phyloP scores from a whole-genome alignment of 1,140 invertebrate genomes.

The Sarcophaga bullata region DNA sequence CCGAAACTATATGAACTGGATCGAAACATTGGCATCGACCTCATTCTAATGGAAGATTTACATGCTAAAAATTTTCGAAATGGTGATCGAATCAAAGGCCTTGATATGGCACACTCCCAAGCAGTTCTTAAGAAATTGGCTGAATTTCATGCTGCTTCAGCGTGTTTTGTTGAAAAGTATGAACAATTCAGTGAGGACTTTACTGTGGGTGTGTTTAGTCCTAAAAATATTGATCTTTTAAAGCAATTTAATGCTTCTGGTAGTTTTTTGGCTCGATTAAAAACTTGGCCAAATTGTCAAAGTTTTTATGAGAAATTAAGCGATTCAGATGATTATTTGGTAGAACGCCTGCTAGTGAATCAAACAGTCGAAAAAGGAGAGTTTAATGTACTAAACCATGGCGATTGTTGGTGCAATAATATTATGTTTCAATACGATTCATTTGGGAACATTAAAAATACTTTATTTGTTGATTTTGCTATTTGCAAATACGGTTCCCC shows the following conservation, averaged over 20 bases:
- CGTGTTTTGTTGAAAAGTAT: conserved; percentile 59
- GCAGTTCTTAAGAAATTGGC: conserved; percentile 68
- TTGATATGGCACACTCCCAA: conserved; percentile 67
- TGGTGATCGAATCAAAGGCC: conserved; percentile 68
- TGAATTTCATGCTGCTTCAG: conserved; percentile 69
- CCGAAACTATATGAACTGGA: conserved; percentile 57
- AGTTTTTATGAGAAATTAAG: conserved; percentile 57
- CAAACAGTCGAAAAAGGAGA: conserved; percentile 64
- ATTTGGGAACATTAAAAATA: conserved; percentile 63
- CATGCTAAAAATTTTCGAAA: conserved; percentile 67
- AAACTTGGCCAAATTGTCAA: conserved; percentile 61
- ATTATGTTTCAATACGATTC: conserved; percentile 70
- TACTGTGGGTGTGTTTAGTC: conserved; percentile 54
- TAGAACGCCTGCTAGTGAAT: conserved; percentile 57
- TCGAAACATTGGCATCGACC: conserved; percentile 54
- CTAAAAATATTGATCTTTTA: conserved; percentile 1
- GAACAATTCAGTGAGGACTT: conserved; percentile 56
- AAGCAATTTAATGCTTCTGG: conserved; percentile 32
- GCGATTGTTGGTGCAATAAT: conserved; percentile 76
- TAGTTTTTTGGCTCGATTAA: conserved; percentile 55
- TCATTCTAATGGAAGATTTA: conserved; percentile 68
- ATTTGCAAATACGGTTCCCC: conserved; percentile 62
- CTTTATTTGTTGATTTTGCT: conserved; percentile 60
- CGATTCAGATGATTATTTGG: conserved; percentile 58
- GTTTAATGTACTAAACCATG: conserved; percentile 74